Evolutionary conservation across 2,888 invertebrate species (phyloP).

Genomic region (Nasonovia ribisnigri): DNA sequence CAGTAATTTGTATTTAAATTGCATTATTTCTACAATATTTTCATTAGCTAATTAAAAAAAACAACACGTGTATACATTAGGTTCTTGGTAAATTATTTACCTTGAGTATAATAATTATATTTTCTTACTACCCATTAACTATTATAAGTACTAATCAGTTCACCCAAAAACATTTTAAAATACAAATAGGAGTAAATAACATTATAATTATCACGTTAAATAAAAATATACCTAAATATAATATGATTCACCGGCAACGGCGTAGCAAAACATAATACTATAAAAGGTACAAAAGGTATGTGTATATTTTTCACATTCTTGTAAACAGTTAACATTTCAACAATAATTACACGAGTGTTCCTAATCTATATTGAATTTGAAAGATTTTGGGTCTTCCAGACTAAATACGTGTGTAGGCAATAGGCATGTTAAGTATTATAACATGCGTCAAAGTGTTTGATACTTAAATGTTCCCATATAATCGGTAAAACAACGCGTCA

Average conservation of each 20-base stretch:
- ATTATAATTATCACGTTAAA: neutral
- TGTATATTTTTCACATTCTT: neutral
- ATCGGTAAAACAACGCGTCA: neutral
- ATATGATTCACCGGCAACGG: too few relatives aligned
- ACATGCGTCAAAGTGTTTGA: neutral
- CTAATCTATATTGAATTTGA: neutral
- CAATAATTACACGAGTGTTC: neutral
- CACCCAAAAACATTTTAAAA: neutral
- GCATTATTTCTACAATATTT: neutral
- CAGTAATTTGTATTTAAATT: neutral
- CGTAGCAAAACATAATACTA: neutral
- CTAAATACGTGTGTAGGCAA: neutral
- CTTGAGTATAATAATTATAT: neutral
- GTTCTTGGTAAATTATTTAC: neutral
- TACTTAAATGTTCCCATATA: neutral
- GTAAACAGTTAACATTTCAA: neutral
- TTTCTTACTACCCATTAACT: neutral
- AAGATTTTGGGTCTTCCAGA: neutral
- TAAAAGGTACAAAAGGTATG: neutral
- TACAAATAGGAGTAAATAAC: constrained; percentile 25
- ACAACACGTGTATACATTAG: neutral
- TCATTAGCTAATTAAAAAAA: neutral
- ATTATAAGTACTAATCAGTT: neutral
- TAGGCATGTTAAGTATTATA: neutral
- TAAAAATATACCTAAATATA: neutral